Evolutionary conservation across 2,113 vertebrate genomes (phyloP).

Genomic region (Paramisgurnus dabryanus): DNA sequence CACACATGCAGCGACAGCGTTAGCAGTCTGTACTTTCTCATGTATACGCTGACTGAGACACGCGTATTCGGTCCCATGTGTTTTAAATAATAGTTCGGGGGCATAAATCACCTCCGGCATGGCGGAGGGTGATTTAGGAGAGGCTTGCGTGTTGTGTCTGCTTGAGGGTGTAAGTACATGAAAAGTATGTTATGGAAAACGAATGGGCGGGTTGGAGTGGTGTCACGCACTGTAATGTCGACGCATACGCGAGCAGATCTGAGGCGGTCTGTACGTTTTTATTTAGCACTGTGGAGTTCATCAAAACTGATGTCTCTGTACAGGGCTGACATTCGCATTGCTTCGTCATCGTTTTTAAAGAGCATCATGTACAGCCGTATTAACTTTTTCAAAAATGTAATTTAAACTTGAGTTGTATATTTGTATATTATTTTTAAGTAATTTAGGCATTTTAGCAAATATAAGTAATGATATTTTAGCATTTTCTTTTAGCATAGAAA

Average conservation of each 20-base stretch:
- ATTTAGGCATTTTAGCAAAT: too few species aligned
- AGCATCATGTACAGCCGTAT: not conserved
- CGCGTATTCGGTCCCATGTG: conserved; percentile 40
- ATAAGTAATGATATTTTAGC: too few species aligned
- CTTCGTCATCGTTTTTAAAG: conserved; percentile 3
- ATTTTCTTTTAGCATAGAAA: too few species aligned
- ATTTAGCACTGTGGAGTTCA: not conserved
- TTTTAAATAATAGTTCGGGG: conserved; percentile 53
- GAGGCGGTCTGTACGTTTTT: conserved; percentile 13
- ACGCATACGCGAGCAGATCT: conserved; percentile 19
- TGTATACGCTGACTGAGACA: conserved; percentile 35
- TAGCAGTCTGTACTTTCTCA: conserved; percentile 18
- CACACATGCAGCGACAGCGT: conserved; percentile 36
- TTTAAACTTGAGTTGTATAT: not conserved
- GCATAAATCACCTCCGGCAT: conserved; percentile 50
- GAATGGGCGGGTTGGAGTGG: conserved; percentile 22
- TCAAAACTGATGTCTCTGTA: not conserved
- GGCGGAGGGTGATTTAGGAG: conserved; percentile 44
- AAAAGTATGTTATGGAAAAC: conserved; percentile 43
- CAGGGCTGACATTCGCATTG: conserved; percentile 7
- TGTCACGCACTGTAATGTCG: conserved; percentile 8
- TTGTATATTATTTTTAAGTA: too few species aligned
- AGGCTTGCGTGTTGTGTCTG: conserved; percentile 22
- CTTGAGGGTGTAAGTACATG: conserved; percentile 36
- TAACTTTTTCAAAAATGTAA: not conserved